Evolutionary conservation across 1,140 invertebrate species (phyloP), one percentile per base, ranked within the genome.

Genomic region (Copidosoma floridanum): DNA sequence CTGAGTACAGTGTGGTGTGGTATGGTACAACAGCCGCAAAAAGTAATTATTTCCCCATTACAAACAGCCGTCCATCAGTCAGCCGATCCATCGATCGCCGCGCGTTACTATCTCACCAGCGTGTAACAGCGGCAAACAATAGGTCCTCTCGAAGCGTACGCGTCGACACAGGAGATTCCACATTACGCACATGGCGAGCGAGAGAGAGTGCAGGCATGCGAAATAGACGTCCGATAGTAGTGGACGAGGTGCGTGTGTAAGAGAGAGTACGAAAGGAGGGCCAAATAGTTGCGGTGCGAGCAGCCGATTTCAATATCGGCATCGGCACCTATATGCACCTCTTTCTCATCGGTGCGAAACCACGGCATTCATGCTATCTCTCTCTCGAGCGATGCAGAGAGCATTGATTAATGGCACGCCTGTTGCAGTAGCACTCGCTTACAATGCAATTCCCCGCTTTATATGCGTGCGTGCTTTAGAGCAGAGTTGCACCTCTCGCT

Each of bases 391-490:
- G 65, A 65, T 78, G 74, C 73, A 76, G 66, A 66, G 68, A 70
- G 72, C 76, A 73, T 80, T 80, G 78, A 80, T 79, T 80, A 80
- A 80, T 79, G 76, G 74, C 76, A 74, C 77, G 78, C 77, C 77
- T 80, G 78, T 80, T 79, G 77, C 78, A 78, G 65, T 65, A n/a
- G n/a, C n/a, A n/a, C 20, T 12, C 60, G 64, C 73, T 80, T 78
- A 79, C 78, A 79, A 79, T 78, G 78, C 77, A 80, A 80, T 80
- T 80, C 75, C n/a, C n/a, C 75, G 74, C 75, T 75, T 72, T 71
- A 60, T 46, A 54, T 43, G 35, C 18, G 27, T 24, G 47, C 11
- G n/a, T 12, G 32, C 0, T n/a, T n/a, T n/a, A n/a, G n/a, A n/a
- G n/a, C n/a, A n/a, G n/a, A n/a, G n/a, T n/a, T n/a, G n/a, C n/a